A percentile compares a stretch with the other conserved stretches of the same genome.
These are phyloP conservation scores for Buathra laborator DNA, from an alignment of 2,888 invertebrate genomes.

Conservation along the genomic window DNA sequence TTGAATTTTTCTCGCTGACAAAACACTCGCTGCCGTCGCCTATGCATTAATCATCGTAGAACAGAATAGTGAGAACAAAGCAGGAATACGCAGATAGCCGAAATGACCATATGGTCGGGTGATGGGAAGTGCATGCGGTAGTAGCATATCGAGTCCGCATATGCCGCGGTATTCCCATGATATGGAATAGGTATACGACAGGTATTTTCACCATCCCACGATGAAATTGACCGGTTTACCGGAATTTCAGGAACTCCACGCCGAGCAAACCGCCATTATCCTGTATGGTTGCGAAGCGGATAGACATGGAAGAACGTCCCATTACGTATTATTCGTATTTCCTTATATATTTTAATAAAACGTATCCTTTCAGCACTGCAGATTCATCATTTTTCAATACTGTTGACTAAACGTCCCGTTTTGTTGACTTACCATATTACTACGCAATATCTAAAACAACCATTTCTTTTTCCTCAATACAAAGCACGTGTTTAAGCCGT, in stretches of 20 bases:
- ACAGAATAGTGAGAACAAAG: slow-evolving; percentile 34
- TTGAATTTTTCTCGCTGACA: not conserved
- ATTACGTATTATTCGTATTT: no score
- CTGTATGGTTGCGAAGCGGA: no score
- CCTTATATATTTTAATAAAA: no score
- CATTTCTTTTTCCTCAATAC: no score
- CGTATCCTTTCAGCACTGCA: no score
- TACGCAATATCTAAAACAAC: no score
- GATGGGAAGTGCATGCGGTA: slow-evolving; percentile 23
- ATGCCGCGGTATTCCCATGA: slow-evolving; percentile 60
- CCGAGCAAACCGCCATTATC: not conserved
- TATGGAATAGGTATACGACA: slow-evolving; percentile 33
- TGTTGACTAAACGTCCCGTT: no score
- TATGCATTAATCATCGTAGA: slow-evolving; percentile 49
- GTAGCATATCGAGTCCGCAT: slow-evolving; percentile 29
- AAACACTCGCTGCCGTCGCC: not conserved
- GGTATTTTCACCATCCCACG: slow-evolving; percentile 8
- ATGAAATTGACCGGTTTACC: slow-evolving; percentile 21
- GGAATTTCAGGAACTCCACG: not conserved
- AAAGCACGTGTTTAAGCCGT: no score
- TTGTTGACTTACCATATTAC: no score
- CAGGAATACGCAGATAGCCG: slow-evolving; percentile 34
- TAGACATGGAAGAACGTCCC: no score
- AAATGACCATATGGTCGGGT: slow-evolving; percentile 48
- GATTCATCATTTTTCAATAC: no score